Evolutionary conservation across 2,888 invertebrate genomes (phyloP), one percentile per base, ranked within the genome.

Genomic region (Sinotaia quadrata): DNA sequence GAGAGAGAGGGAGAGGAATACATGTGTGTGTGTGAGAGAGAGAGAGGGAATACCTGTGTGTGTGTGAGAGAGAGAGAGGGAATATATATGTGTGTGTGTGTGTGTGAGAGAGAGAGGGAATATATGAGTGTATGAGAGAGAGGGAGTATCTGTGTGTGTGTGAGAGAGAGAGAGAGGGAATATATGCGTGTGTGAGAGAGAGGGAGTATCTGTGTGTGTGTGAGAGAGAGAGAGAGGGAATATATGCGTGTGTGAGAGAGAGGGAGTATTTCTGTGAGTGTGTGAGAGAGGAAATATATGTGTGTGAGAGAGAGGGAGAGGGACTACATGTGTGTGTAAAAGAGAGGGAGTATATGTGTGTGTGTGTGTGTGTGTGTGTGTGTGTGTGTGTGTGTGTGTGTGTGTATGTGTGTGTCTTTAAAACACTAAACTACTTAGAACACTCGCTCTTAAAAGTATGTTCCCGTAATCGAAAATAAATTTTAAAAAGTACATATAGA

Each of bases 131-230:
- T 49, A 24, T 49, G 49, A 21, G 49, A 21, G 49, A 21, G 49
- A n/a, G n/a, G 49, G 49, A 21, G 49, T 49, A 24, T 49, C 21
- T 49, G 49, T 49, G 49, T 49, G 49, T 49, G 49, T 49, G 49
- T 49, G 10, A 21, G 49, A 21, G 49, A 21, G 49, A 21, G 49
- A 21, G 49, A 7, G 10, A 21, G 49, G n/a, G 49, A 21, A 18
- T 18, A 24, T 49, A 18, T 49, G 49, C 24, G 49, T 49, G 49
- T 18, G 49, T 49, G 49, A 7, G 49, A 7, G 49, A n/a, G n/a
- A n/a, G n/a, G n/a, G n/a, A n/a, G n/a, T n/a, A n/a, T n/a, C n/a
- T 49, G 49, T 49, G 49, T 49, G n/a, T 49, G 49, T 49, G 49
- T 24, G 24, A n/a, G 49, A 7, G 49, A 51, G 51, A 51, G 3